Evolutionary conservation across 2,797 vertebrate genomes (phyloP), one percentile per base, ranked within the genome.

Genomic region (Hemitrygon akajei): DNA sequence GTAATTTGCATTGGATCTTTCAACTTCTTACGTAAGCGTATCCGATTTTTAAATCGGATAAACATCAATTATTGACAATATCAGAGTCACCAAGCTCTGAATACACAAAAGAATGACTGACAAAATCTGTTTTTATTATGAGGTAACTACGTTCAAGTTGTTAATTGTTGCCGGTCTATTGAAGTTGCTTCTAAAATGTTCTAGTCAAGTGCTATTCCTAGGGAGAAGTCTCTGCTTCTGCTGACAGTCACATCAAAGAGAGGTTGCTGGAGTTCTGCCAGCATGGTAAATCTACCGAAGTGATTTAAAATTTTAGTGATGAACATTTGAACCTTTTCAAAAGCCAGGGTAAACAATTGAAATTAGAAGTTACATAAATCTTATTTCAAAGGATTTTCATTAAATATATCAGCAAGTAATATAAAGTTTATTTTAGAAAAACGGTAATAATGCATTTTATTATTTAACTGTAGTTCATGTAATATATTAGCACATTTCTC

Each of bases 251-350:
- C 58, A 63, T 87, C 84, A 87, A 63, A 87, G 58, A 86, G 58
- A 87, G 20, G 7, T 22, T 12, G 73, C 40, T 91, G 37, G 66
- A 73, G 40, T 73, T 2, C 12, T 40, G 89, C 66, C 18, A 25
- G 20, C 37, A 71, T 40, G 25, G 34, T 73, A 73, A 73, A 92
- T 92, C n/a, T 37, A 69, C 87, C 25, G 16, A 63, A 20, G 37
- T 92, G 69, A 73, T 40, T 73, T 40, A 40, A 34, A 92, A 40
- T 73, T 92, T 7, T 75, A 66, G 5, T 92, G 89, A 18, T 92
- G n/a, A 91, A 14, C 34, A 27, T 92, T 92, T 92, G 34, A 91
- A 92, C 66, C 66, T 47, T 92, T 73, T 11, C 63, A 71, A 47
- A 73, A 40, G 66, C 37, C 22, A 91, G 47, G 22, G 47, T 73